Base-by-base conservation (phyloP, 2,888 invertebrate species). In the Labia minor region DNA sequence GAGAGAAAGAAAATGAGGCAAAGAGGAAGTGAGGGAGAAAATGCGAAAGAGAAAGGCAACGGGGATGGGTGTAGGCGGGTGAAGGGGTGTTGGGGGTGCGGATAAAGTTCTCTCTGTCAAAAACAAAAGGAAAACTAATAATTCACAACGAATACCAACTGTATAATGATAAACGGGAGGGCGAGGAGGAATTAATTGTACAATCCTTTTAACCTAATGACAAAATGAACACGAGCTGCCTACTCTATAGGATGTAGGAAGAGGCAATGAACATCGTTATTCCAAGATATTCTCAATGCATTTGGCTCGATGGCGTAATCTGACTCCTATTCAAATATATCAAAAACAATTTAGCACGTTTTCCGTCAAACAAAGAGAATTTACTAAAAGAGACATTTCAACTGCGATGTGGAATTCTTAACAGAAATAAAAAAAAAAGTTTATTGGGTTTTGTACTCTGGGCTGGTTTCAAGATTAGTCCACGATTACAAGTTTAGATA, bases 101-200 rank as follows among this genome's bases (percentile, higher is more conserved):
- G 49, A 49, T 49, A 49, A 49, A 49, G n/a, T 49, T 49, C 49
- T 49, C 49, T 49, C 49, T 49, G 49, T 49, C 49, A 49, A 49
- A 49, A 49, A 49, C 49, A 49, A 49, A 49, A 49, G 49, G 49
- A 49, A 49, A 49, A 49, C 49, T 49, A 49, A 49, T 49, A 49
- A 49, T 49, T 49, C 49, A 49, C 49, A 49, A 49, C 49, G 49
- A 49, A 49, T 49, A 49, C 49, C 49, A 49, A 49, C 49, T 49
- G 49, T 49, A 49, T 49, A 49, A 49, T 49, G 49, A 49, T 49
- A 49, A 49, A 49, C 49, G 49, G 49, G 49, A 49, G 49, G 16
- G 16, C 6, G 33, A 49, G 49, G 49, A 49, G 49, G 49, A 49
- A 49, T 49, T 49, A 49, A 49, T 49, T 49, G 49, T 49, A 49